Evolutionary conservation across 2,888 invertebrate genomes (phyloP).

Genomic region (Nudaria mundana): DNA sequence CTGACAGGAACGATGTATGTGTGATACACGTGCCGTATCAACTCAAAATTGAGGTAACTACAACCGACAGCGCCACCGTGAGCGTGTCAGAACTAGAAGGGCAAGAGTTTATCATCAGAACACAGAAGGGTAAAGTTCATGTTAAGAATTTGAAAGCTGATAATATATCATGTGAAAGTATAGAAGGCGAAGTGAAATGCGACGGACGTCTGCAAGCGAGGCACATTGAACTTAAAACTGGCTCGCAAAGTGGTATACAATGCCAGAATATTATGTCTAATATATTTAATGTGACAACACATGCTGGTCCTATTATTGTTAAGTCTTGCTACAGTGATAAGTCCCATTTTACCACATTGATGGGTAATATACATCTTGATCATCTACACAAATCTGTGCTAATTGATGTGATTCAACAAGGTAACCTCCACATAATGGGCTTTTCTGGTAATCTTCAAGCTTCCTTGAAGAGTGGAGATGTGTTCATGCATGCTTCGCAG

Average conservation of each 20-base stretch:
- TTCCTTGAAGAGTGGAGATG: constrained; percentile 72
- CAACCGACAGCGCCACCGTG: constrained; percentile 69
- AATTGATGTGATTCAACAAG: constrained; percentile 73
- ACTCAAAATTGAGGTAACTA: constrained; percentile 66
- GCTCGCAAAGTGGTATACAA: constrained; percentile 54
- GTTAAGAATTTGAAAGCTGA: constrained; percentile 65
- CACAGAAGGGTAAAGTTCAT: constrained; percentile 63
- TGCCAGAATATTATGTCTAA: constrained; percentile 74
- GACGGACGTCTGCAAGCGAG: constrained; percentile 64
- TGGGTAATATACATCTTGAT: constrained; percentile 66
- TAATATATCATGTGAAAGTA: constrained; percentile 64
- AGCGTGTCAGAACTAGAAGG: constrained; percentile 66
- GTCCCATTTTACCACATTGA: constrained; percentile 70
- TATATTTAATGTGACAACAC: constrained; percentile 57
- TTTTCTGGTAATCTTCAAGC: constrained; percentile 71
- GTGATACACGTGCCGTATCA: constrained; percentile 74
- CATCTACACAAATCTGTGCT: constrained; percentile 64
- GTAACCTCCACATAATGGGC: constrained; percentile 68
- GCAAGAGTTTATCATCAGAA: constrained; percentile 69
- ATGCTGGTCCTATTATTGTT: constrained; percentile 65
- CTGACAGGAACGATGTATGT: constrained; percentile 69
- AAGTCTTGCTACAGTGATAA: constrained; percentile 75
- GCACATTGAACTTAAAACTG: constrained; percentile 68
- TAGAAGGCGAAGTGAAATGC: constrained; percentile 56
- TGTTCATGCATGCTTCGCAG: constrained; percentile 69